Evolutionary conservation across 1,140 invertebrate genomes (phyloP), one percentile per base, ranked within the genome.

Genomic region (Brachionus rotundiformis): DNA sequence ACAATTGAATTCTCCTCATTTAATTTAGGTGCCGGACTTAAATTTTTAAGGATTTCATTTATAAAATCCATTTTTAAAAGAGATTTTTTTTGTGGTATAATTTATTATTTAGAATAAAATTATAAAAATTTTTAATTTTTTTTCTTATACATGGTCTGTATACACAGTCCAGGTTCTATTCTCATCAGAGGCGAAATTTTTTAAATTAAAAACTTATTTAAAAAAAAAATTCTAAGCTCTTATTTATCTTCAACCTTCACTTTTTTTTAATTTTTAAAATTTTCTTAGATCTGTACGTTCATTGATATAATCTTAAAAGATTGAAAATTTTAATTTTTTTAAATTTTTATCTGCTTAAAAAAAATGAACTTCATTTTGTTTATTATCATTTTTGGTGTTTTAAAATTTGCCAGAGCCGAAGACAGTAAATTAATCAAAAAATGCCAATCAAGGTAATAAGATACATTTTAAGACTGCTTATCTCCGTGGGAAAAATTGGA

Each of bases 401-500:
- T 68, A 19, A 68, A 36, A 68, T 33, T 8, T 16, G 36, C n/a
- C 16, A 33, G 19, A 4, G 63, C 63, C 3, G 11, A 36, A 16
- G 19, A 68, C 16, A 31, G 63, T 68, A 68, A 68, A 36, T 33
- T 33, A 63, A 33, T 7, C 8, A 6, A 19, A 2, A 33, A 36
- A 16, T 33, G 31, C 16, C 63, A 39, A 36, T 36, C 13, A 6
- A 16, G 16, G 5, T 19, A 68, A 68, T 36, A 8, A 33, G n/a
- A 36, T 0, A 1, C 36, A 36, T 33, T 68, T 68, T 36, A 33
- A 68, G 63, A 68, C 16, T 79, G 76, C 13, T 36, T 39, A 8
- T 54, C 47, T 10, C 76, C 76, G n/a, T 79, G 76, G 76, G 47
- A 79, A 79, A 79, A 79, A 59, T 29, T 79, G 3, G 36, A 79